phyloP scores from a whole-genome alignment of 2,888 invertebrate species.

The Thymelicus acteon region DNA sequence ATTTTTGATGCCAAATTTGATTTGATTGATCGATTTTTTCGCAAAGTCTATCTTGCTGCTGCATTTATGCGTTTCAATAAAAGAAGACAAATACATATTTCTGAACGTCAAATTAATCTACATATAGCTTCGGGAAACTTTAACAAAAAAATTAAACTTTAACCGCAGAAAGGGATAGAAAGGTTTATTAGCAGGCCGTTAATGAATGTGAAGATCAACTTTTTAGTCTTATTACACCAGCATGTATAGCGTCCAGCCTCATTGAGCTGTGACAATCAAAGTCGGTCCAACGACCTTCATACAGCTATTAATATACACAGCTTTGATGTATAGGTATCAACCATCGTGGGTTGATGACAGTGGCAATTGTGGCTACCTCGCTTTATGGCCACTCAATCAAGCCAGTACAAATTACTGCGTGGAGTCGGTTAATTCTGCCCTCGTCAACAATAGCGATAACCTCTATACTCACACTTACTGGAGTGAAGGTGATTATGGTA shows the following conservation, averaged over 20 bases:
- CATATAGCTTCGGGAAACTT: no score
- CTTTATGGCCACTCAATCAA: constrained; percentile 53
- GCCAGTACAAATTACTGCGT: constrained; percentile 47
- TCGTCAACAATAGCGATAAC: constrained; percentile 39
- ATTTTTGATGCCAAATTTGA: no score
- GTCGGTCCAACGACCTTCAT: constrained; percentile 6
- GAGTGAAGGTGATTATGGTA: constrained; percentile 39
- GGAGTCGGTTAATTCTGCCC: constrained; percentile 42
- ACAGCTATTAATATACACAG: constrained; percentile 6
- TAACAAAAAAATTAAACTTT: no score
- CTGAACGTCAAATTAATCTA: no score
- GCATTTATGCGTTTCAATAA: no score
- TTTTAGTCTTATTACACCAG: constrained; percentile 40
- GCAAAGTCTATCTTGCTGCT: no score
- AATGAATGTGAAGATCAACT: neutral
- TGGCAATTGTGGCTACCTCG: constrained; percentile 49
- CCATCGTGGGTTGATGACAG: constrained; percentile 45
- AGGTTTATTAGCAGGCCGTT: no score
- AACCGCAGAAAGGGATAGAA: no score
- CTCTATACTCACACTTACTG: constrained; percentile 13
- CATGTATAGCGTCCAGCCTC: constrained; percentile 24
- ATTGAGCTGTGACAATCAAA: constrained; percentile 7
- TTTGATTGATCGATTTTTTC: no score
- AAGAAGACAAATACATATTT: no score
- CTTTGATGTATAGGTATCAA: constrained; percentile 18